Percentiles rank a stretch among this genome's conserved stretches.
phyloP scores from a whole-genome alignment of 2,797 vertebrate genomes.

The Halcyon chelicuti region DNA sequence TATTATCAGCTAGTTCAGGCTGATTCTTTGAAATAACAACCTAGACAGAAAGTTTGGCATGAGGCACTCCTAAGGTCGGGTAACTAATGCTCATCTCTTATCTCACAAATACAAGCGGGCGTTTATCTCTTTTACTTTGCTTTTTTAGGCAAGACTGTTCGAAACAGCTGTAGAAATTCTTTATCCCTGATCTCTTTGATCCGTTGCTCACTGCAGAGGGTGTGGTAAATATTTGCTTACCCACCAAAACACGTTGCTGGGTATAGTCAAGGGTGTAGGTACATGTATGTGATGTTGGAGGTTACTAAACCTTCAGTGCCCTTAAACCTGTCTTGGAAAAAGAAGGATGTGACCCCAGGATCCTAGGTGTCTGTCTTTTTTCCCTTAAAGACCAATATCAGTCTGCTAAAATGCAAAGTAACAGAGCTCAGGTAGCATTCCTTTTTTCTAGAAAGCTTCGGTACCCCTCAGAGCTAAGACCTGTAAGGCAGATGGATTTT shows the following conservation, averaged over 20 bases:
- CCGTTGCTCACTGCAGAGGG: neutral
- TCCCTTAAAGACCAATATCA: neutral
- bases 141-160: neutral
- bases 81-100: neutral
- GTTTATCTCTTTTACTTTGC: slow-evolving; percentile 1
- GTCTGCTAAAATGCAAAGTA: neutral
- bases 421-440: neutral
- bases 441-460: neutral
- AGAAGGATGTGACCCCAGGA: neutral
- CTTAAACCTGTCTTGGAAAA: neutral
- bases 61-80: neutral
- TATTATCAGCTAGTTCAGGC: neutral
- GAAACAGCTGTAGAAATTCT: neutral
- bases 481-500: accelerated
- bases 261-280: neutral
- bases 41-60: neutral
- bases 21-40: neutral
- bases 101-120: neutral
- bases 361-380: neutral
- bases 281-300: accelerated
- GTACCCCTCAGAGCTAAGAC: neutral
- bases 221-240: neutral
- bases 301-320: neutral
- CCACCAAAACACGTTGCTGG: neutral
- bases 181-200: neutral